Evolutionary conservation across 2,113 vertebrate genomes (phyloP).

Genomic region (Pterocles orientalis): DNA sequence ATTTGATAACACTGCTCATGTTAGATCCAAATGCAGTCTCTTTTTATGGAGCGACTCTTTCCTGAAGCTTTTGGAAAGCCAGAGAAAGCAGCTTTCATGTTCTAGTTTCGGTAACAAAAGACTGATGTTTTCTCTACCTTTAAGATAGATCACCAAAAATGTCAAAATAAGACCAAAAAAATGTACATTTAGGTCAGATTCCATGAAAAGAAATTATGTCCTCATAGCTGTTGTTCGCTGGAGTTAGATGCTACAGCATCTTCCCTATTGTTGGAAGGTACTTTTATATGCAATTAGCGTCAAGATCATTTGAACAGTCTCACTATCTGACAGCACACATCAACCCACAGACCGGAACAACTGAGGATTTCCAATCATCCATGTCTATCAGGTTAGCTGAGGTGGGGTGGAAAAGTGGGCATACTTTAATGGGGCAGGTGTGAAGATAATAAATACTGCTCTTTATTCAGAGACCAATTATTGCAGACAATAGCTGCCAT

Average conservation of each 20-base stretch:
- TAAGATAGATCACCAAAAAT: neutral
- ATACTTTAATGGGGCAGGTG: neutral
- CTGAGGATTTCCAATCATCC: neutral
- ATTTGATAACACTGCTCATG: conserved; percentile 21
- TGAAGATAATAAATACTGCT: neutral
- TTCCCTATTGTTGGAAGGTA: neutral
- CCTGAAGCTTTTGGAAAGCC: conserved; percentile 29
- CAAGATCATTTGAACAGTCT: neutral
- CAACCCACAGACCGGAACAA: neutral
- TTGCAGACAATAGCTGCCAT: neutral
- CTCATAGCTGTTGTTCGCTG: neutral
- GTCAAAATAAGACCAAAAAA: conserved; percentile 44
- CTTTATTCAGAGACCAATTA: neutral
- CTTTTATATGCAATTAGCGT: conserved; percentile 14
- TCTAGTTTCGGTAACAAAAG: neutral
- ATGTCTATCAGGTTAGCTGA: neutral
- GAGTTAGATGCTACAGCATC: neutral
- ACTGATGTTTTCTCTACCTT: neutral
- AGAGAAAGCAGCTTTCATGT: conserved; percentile 11
- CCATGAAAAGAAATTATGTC: neutral
- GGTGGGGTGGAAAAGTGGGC: neutral
- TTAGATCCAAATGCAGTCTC: neutral
- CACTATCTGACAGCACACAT: neutral
- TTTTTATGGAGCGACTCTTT: neutral
- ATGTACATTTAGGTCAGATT: neutral